Evolutionary conservation across 2,797 vertebrate species (phyloP), one percentile per base, ranked within the genome.

Genomic region (Brachymystax lenok): DNA sequence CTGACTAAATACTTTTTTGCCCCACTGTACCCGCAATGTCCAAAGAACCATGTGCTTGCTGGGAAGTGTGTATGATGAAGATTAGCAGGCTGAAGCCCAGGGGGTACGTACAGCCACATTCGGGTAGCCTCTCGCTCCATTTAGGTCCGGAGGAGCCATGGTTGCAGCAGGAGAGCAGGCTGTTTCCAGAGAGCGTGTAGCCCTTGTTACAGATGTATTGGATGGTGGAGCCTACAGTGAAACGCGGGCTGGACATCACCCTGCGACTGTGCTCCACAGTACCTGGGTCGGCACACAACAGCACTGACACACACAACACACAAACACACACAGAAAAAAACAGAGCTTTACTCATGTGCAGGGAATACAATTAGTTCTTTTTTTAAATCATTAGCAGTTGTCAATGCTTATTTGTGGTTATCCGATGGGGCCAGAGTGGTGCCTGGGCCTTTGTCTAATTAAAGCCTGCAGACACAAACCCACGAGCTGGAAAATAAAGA

Each of bases 131-230:
- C 84, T 97, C 96, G 2, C 94, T 99, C 97, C 97, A 99, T 82
- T 95, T 96, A 67, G 97, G 97, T 17, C 94, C 96, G 0, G 94
- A 93, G 0, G 95, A 93, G 0, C 96, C 95, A 0, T 96, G 95
- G 77, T 94, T 95, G 1, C 96, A 96, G 90, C 97, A 99, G 82
- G 94, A 96, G 63, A 99, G 93, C 19, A 96, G 93, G 51, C 94
- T 94, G 8, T 96, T 93, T 0, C 97, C 97, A 0, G 95, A 95
- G 87, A 98, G 90, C 35, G 88, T 74, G 21, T 96, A 98, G 79
- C 97, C 97, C 79, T 96, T 96, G 89, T 96, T 94, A 0, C 97
- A 99, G 83, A 98, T 82, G 50, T 96, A 99, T 88, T 96, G 97
- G 80, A 99, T 94, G 0, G 96, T 97, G 74, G 95, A 93, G 74